Base-by-base conservation (phyloP, 1,140 invertebrate genomes). In the Sycophaga agraensis region DNA sequence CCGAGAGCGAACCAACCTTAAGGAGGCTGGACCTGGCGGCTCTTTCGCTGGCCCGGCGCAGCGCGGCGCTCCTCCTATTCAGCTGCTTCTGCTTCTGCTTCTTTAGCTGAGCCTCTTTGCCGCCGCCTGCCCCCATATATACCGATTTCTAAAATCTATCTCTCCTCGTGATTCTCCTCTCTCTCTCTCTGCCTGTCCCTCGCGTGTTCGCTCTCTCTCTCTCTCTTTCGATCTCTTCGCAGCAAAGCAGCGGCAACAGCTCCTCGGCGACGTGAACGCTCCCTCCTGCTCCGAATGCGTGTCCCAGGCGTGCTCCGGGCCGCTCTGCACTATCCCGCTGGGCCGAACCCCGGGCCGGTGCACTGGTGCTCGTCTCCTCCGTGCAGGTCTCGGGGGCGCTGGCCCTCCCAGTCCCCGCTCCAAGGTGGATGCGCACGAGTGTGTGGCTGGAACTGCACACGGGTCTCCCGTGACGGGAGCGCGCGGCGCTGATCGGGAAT, bases 81-180 rank as follows among this genome's bases (percentile, higher is more conserved):
- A 43, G 56, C 46, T 59, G 57, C 24, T 59, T 19, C 37, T 50
- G 35, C 46, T 49, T 45, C 35, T 51, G 57, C 46, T 42, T 43
- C 37, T 51, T 50, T 40, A 43, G 48, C 46, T 34, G 46, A 51
- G 57, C 26, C 19, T 51, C 48, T 17, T 17, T 26, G 17, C 24
- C 17, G 57, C 49, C 40, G 37, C 58, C 37, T 53, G 58, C 17
- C 58, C 58, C 58, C 58, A 60, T 60, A 60, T 53, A 60, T 53
- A 45, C 37, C 31, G 49, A 51, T 53, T 43, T 59, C 16, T 42
- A 22, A 42, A 53, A 28, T 48, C 35, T 37, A 22, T 28, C 17
- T 45, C 53, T 37, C 43, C 21, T 40, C 51, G 37, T 42, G 21
- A 40, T 40, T 16, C 28, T 35, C 22, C 49, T 49, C 28, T 55